These are phyloP conservation scores for Vultur gryphus DNA, from an alignment of 2,797 vertebrate genomes.

Conservation along the genomic window DNA sequence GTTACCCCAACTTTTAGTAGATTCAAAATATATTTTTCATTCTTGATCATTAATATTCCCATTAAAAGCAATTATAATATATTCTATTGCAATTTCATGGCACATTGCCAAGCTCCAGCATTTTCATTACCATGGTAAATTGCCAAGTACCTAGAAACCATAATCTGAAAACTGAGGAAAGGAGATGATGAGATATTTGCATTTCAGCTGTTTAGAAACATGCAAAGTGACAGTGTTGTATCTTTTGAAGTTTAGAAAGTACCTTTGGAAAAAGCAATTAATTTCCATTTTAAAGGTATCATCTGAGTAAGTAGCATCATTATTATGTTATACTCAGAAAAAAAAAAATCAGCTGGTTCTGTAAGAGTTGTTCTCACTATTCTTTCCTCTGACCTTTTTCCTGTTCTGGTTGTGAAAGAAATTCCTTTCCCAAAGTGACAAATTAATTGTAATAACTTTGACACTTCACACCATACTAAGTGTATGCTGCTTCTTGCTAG, in stretches of 20 bases:
- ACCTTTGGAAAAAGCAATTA: not conserved
- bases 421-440: not conserved
- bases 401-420: not conserved
- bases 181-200: not conserved
- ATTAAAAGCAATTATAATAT: slow-evolving; percentile 15
- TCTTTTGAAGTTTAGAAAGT: not conserved
- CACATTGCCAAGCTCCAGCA: not conserved
- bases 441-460: not conserved
- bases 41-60: not conserved
- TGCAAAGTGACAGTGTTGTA: not conserved
- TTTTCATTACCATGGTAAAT: slow-evolving; percentile 6
- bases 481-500: not conserved
- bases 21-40: not conserved
- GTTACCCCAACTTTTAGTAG: not conserved
- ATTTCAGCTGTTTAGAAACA: not conserved
- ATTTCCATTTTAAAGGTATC: not conserved
- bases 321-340: not conserved
- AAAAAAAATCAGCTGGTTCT: not conserved
- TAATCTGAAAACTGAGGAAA: not conserved
- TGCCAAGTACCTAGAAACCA: slow-evolving; percentile 2
- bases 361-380: not conserved
- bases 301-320: not conserved
- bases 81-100: not conserved
- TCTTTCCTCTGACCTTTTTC: not conserved
- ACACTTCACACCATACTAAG: not conserved